phyloP scores from a whole-genome alignment of 2,113 vertebrate species.

The Menidia beryllina region DNA sequence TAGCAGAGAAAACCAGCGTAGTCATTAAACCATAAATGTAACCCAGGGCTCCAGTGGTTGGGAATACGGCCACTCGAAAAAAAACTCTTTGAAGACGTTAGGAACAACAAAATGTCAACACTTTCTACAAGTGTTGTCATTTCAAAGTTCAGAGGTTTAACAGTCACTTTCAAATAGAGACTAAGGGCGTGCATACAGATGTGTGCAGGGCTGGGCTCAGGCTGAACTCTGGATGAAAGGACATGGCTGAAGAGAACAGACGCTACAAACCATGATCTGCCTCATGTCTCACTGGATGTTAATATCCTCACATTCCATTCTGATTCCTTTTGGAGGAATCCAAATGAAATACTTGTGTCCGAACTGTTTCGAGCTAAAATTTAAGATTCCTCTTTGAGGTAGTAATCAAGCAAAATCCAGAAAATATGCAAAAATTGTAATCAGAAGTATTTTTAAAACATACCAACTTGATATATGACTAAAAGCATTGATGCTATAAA shows the following conservation, averaged over 20 bases:
- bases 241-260: constrained; percentile 21
- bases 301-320: constrained; percentile 7
- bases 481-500: not conserved
- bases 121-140: constrained; percentile 50
- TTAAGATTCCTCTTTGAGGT: not conserved
- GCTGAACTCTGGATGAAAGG: constrained; percentile 36
- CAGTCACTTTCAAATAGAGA: not conserved
- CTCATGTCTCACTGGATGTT: constrained; percentile 1
- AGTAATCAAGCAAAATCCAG: not conserved
- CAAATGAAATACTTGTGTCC: not conserved
- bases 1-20: constrained; percentile 43
- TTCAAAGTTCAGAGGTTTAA: constrained; percentile 18
- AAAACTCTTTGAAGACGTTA: constrained; percentile 26
- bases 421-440: not conserved
- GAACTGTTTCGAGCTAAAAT: not conserved
- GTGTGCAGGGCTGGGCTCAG: constrained; percentile 13
- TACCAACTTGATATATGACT: not conserved
- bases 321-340: no score
- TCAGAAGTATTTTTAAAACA: not conserved
- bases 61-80: constrained; percentile 5
- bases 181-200: not conserved
- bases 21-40: constrained; percentile 9
- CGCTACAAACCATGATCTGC: constrained; percentile 14
- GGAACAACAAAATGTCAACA: constrained; percentile 27
- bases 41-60: not conserved